Evolutionary conservation across 2,797 vertebrate species (phyloP).

Genomic region (Diceros bicornis): DNA sequence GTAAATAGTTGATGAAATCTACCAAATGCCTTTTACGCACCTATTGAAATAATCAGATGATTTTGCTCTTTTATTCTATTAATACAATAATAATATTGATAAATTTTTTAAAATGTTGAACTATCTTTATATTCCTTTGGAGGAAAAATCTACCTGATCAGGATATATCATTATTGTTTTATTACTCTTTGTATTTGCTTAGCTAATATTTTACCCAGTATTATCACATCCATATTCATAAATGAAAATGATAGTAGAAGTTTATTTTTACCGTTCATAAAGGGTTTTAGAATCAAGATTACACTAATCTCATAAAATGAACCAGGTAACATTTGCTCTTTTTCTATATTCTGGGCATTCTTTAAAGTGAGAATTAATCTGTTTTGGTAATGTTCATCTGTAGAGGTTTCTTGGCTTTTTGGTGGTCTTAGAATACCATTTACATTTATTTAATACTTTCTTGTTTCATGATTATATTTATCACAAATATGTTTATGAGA

Average conservation of each 20-base stretch:
- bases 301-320: background rate
- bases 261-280: background rate
- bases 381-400: background rate
- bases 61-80: background rate
- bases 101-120: background rate
- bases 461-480: background rate
- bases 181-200: background rate
- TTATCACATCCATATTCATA: background rate
- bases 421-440: background rate
- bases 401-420: background rate
- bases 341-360: background rate
- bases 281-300: slow-evolving; percentile 6
- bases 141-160: background rate
- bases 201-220: background rate
- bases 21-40: background rate
- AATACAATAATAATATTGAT: background rate
- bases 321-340: background rate
- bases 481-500: background rate
- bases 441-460: background rate
- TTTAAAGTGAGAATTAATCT: background rate
- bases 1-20: background rate
- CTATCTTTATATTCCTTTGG: background rate
- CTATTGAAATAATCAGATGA: background rate
- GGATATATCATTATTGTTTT: background rate
- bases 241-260: background rate